These are phyloP conservation scores for Knipowitschia caucasica DNA, from an alignment of 2,797 vertebrate species.

Conservation along the genomic window DNA sequence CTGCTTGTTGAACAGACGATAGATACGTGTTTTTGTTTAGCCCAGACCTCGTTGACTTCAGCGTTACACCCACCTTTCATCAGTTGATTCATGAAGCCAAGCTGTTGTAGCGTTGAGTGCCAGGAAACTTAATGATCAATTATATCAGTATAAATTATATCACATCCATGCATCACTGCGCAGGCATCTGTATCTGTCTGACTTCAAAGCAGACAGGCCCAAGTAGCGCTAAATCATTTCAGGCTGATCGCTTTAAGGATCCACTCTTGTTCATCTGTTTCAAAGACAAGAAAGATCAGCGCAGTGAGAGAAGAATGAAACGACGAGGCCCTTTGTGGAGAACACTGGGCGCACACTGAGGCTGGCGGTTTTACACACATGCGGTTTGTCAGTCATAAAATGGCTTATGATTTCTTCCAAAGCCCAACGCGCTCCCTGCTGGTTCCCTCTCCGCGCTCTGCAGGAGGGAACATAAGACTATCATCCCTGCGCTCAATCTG, in stretches of 20 bases:
- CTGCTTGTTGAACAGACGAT: constrained; percentile 20
- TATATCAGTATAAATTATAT: constrained; percentile 62
- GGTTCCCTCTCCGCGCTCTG: constrained; percentile 42
- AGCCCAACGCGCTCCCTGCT: constrained; percentile 44
- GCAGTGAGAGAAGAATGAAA: constrained; percentile 20
- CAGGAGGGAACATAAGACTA: constrained; percentile 45
- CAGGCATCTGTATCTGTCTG: constrained; percentile 60
- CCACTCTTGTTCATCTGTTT: constrained; percentile 50
- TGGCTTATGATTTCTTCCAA: constrained; percentile 38
- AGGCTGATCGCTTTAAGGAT: constrained; percentile 48
- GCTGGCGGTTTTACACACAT: constrained; percentile 12
- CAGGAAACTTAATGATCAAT: constrained; percentile 72
- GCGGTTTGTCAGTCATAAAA: constrained; percentile 40
- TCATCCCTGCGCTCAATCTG: constrained; percentile 34
- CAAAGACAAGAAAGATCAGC: constrained; percentile 26
- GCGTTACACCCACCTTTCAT: constrained; percentile 52
- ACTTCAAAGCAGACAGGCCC: constrained; percentile 60
- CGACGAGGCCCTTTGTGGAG: not conserved
- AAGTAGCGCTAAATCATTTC: constrained; percentile 63
- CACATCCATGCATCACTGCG: constrained; percentile 58
- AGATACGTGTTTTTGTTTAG: constrained; percentile 40
- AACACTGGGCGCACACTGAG: not conserved
- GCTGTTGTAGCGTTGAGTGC: constrained; percentile 53
- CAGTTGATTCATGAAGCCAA: constrained; percentile 58
- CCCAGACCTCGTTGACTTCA: constrained; percentile 47